These are phyloP conservation scores for Palythoa heliodiscus DNA, from an alignment of 92 coral and sea anemone species.

Conservation along the genomic window DNA sequence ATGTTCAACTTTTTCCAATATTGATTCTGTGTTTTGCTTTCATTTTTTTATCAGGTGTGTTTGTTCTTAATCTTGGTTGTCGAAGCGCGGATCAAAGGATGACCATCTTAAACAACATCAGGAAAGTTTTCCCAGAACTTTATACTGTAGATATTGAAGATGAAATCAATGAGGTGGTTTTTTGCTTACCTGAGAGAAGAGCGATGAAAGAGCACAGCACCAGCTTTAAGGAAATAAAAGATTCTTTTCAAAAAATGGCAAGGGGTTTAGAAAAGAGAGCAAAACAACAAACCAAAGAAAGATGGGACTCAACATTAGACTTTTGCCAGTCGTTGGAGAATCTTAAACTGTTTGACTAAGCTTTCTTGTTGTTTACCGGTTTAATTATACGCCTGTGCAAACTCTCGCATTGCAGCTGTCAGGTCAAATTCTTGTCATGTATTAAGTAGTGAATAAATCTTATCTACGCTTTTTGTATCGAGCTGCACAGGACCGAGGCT, in stretches of 20 bases:
- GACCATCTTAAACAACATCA: slow-evolving; percentile 61
- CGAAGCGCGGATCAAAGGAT: slow-evolving; percentile 54
- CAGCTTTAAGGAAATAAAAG: slow-evolving; percentile 3
- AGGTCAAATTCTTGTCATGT: too few relatives aligned
- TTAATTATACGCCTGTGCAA: neutral
- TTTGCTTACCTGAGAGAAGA: slow-evolving; percentile 54
- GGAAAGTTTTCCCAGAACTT: slow-evolving; percentile 61
- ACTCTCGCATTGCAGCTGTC: neutral
- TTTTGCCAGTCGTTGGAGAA: slow-evolving; percentile 62
- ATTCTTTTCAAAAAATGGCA: slow-evolving; percentile 43
- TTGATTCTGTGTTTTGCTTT: too few relatives aligned
- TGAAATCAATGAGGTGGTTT: slow-evolving; percentile 74
- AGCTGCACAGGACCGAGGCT: too few relatives aligned
- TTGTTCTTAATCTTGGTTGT: slow-evolving; percentile 85
- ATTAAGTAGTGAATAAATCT: too few relatives aligned
- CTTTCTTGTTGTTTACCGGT: neutral
- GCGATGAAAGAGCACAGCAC: slow-evolving; percentile 10
- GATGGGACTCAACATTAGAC: slow-evolving; percentile 70
- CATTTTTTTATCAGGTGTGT: slow-evolving; percentile 62
- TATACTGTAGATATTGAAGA: slow-evolving; percentile 70
- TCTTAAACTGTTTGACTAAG: slow-evolving; percentile 48
- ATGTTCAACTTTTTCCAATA: too few relatives aligned
- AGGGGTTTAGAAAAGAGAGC: slow-evolving; percentile 57
- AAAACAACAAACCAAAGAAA: slow-evolving; percentile 41
- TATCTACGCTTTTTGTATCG: too few relatives aligned